Conservation (phyloP, 2,797 vertebrate species). For the Spea hammondii region DNA sequence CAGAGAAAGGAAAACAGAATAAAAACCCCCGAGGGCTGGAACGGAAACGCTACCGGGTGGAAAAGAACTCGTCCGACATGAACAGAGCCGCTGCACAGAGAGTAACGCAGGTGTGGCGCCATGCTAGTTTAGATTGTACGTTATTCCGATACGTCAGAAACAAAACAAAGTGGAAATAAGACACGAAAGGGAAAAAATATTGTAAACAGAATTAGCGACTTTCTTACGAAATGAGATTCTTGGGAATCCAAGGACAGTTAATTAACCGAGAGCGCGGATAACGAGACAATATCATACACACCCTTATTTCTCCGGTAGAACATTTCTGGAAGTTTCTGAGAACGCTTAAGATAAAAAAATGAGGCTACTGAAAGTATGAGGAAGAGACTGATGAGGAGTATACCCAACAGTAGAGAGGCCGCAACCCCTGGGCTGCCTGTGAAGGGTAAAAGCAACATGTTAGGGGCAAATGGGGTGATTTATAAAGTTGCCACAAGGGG, state of each 20-base stretch:
- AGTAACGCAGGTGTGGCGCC: no score
- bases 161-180: neutral
- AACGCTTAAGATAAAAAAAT: conserved; percentile 97
- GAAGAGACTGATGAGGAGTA: conserved; percentile 84
- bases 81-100: no score
- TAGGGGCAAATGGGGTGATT: neutral
- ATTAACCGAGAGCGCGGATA: no score
- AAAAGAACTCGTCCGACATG: no score
- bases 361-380: conserved; percentile 90
- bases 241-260: no score
- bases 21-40: no score
- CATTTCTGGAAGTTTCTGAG: conserved; percentile 80
- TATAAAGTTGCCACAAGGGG: neutral
- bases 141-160: neutral
- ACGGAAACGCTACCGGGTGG: no score
- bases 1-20: no score
- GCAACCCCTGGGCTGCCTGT: conserved; percentile 85
- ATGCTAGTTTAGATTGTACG: no score
- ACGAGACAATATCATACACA: conserved; percentile 51
- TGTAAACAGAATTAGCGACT: no score
- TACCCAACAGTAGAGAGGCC: conserved; percentile 88
- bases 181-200: no score
- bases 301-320: conserved; percentile 90
- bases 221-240: no score
- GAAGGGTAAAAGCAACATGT: neutral